Percentiles rank a stretch among this genome's conserved stretches.
Evolutionary conservation across 2,888 invertebrate genomes (phyloP).

Genomic region (Drosophila mimica): DNA sequence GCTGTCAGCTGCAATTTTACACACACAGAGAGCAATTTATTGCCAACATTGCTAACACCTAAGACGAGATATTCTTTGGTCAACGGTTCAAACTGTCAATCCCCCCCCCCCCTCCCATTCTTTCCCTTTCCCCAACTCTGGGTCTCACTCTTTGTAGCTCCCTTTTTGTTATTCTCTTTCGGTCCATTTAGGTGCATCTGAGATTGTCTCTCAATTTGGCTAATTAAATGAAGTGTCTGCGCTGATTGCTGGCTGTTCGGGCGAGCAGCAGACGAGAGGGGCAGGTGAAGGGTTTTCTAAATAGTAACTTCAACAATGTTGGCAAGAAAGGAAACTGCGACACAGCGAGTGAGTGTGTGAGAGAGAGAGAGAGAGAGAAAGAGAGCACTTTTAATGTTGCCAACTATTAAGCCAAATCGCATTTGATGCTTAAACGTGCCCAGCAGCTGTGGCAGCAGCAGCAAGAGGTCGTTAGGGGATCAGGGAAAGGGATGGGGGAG

Average conservation of each 20-base stretch:
- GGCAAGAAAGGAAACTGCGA: constrained; percentile 1
- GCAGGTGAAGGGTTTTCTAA: background rate
- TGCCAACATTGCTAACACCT: background rate
- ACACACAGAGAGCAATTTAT: background rate
- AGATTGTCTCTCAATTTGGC: constrained; percentile 48
- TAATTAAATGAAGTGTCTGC: constrained; percentile 52
- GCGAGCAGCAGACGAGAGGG: background rate
- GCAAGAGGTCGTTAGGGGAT: background rate
- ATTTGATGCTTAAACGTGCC: constrained; percentile 51
- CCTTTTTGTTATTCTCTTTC: background rate
- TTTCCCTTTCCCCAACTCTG: background rate
- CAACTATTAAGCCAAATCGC: constrained; percentile 60
- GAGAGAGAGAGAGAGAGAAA: background rate
- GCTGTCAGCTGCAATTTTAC: background rate
- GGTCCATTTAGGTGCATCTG: background rate
- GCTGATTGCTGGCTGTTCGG: constrained; percentile 10
- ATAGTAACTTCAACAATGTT: constrained; percentile 24
- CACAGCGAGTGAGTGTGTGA: background rate
- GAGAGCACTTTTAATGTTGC: constrained; percentile 48
- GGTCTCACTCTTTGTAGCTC: background rate
- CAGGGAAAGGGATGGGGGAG: background rate
- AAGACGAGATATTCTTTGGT: background rate
- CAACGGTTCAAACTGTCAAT: background rate
- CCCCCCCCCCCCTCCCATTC: background rate
- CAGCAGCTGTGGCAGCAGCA: constrained; percentile 1